These are phyloP conservation scores for Spodoptera exigua DNA, from an alignment of 2,888 invertebrate species.

Conservation along the genomic window DNA sequence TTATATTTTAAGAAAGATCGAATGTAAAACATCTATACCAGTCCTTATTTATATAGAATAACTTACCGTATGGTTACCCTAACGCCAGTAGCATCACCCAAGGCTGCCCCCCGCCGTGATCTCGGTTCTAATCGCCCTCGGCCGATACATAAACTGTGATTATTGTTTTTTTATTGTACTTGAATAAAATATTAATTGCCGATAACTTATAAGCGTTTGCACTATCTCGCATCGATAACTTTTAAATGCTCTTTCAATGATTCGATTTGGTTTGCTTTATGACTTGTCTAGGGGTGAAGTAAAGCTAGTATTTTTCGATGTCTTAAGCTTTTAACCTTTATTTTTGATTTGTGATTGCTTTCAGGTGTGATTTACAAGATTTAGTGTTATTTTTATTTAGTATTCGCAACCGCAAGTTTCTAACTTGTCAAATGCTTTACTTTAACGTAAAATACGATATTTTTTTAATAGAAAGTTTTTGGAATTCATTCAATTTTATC, in stretches of 20 bases:
- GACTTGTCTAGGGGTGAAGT: not conserved
- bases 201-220: slow-evolving; percentile 54
- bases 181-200: slow-evolving; percentile 73
- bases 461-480: too few species aligned
- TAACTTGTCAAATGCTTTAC: too few species aligned
- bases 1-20: too few species aligned
- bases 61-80: slow-evolving; percentile 24
- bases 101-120: slow-evolving; percentile 45
- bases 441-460: too few species aligned
- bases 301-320: not conserved
- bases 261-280: slow-evolving; percentile 19
- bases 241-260: slow-evolving; percentile 35
- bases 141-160: slow-evolving; percentile 80
- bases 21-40: too few species aligned
- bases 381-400: too few species aligned
- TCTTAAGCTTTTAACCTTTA: not conserved
- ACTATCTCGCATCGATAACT: slow-evolving; percentile 48
- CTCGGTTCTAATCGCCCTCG: slow-evolving; percentile 75
- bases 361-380: too few species aligned
- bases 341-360: too few species aligned
- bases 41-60: not conserved
- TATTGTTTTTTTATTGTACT: slow-evolving; percentile 82
- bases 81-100: slow-evolving; percentile 38
- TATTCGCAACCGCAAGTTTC: too few species aligned
- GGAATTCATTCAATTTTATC: too few species aligned